phyloP scores from a whole-genome alignment of 2,113 vertebrate species.

The Labeo catla region DNA sequence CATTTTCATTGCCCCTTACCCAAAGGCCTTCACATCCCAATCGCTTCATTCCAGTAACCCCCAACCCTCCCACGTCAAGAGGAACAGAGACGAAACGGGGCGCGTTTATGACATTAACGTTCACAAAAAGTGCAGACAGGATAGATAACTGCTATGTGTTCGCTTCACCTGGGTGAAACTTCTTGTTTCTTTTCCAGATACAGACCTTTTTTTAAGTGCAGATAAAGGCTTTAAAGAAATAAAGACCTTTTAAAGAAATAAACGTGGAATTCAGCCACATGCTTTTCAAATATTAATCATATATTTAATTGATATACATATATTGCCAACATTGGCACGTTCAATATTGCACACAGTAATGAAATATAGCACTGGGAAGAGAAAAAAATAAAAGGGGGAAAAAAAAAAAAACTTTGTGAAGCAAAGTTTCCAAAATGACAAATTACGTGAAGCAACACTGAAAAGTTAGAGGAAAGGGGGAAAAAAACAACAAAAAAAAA shows the following conservation, averaged over 20 bases:
- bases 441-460: conserved; percentile 80
- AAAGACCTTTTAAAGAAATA: conserved; percentile 70
- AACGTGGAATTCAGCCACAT: conserved; percentile 82
- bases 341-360: conserved; percentile 85
- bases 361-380: conserved; percentile 78
- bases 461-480: conserved; percentile 64
- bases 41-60: conserved; percentile 46
- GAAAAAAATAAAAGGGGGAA: conserved; percentile 60
- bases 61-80: conserved; percentile 50
- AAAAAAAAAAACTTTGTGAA: conserved; percentile 69
- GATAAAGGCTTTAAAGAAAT: conserved; percentile 73
- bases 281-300: conserved; percentile 82
- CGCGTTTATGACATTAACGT: conserved; percentile 17
- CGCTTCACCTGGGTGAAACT: conserved; percentile 35
- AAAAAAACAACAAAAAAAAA: not conserved
- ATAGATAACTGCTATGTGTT: conserved; percentile 29
- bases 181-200: conserved; percentile 59
- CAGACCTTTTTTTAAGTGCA: conserved; percentile 72
- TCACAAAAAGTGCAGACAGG: conserved; percentile 51
- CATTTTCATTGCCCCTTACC: conserved; percentile 52
- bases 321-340: conserved; percentile 84
- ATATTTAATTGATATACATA: conserved; percentile 85
- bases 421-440: conserved; percentile 77
- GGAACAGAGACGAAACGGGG: conserved; percentile 50
- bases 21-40: conserved; percentile 45